These are phyloP conservation scores for Brachyopa scutellaris DNA, from an alignment of 2,888 invertebrate species.

Conservation along the genomic window DNA sequence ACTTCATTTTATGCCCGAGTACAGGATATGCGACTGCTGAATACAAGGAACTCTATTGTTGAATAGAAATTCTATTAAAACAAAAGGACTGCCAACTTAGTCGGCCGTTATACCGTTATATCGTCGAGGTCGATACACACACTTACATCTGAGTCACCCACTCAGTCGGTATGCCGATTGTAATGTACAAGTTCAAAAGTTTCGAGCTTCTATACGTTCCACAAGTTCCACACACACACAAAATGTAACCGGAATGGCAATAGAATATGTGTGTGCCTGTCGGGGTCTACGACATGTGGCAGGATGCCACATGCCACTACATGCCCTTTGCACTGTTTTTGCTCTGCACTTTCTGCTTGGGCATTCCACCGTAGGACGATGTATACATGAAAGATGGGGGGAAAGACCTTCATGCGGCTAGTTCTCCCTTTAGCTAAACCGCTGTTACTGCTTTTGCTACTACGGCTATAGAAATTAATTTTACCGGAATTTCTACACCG, in stretches of 20 bases:
- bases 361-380: slow-evolving; percentile 37
- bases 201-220: slow-evolving; percentile 47
- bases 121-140: too few relatives aligned
- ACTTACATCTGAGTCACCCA: neutral
- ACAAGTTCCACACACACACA: slow-evolving; percentile 63
- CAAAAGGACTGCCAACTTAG: slow-evolving; percentile 54
- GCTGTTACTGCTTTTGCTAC: slow-evolving; percentile 7
- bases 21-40: slow-evolving; percentile 49
- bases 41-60: slow-evolving; percentile 20
- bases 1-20: slow-evolving; percentile 64
- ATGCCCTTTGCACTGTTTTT: slow-evolving; percentile 62
- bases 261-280: slow-evolving; percentile 50
- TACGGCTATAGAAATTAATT: slow-evolving; percentile 64
- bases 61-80: slow-evolving; percentile 67
- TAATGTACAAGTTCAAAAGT: slow-evolving; percentile 57
- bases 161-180: neutral
- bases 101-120: slow-evolving; percentile 53
- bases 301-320: slow-evolving; percentile 71
- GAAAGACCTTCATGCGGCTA: slow-evolving; percentile 45
- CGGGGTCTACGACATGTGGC: slow-evolving; percentile 69
- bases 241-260: slow-evolving; percentile 59
- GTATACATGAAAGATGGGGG: neutral
- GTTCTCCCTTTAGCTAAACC: slow-evolving; percentile 1
- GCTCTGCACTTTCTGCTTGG: slow-evolving; percentile 43
- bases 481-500: slow-evolving; percentile 65